Evolutionary conservation across 2,888 invertebrate genomes (phyloP).

Genomic region (Synanthedon myopaeformis): DNA sequence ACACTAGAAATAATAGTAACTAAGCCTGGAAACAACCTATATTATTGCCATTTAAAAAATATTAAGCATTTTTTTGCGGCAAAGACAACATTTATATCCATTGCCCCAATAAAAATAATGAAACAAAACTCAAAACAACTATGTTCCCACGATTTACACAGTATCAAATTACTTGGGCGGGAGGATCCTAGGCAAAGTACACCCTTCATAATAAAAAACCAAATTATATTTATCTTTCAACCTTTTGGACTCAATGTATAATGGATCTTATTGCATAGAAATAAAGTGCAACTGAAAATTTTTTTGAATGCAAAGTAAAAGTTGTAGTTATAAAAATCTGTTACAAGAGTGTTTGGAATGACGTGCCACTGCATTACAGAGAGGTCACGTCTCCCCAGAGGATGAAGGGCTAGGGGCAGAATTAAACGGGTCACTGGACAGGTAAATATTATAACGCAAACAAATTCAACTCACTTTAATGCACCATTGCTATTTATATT

Average conservation of each 20-base stretch:
- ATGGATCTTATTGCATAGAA: neutral
- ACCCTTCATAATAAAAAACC: conserved; percentile 30
- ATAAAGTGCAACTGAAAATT: conserved; percentile 7
- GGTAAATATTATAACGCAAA: conserved; percentile 64
- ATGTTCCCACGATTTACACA: conserved; percentile 54
- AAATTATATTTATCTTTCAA: conserved; percentile 3
- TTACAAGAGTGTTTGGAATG: conserved; percentile 53
- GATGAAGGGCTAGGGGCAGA: conserved; percentile 20
- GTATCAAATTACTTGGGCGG: conserved; percentile 51
- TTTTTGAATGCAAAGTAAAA: conserved; percentile 6
- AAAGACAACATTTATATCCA: too few species aligned
- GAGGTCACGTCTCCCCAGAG: conserved; percentile 37
- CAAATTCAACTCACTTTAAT: conserved; percentile 62
- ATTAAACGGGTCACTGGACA: conserved; percentile 64
- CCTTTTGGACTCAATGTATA: neutral
- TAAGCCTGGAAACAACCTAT: too few species aligned
- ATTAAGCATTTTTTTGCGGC: too few species aligned
- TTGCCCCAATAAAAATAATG: neutral
- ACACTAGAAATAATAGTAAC: too few species aligned
- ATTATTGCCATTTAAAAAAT: too few species aligned
- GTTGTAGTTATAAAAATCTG: conserved; percentile 46
- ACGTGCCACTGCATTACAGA: conserved; percentile 40
- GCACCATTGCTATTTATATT: conserved; percentile 59
- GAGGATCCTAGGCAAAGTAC: conserved; percentile 25
- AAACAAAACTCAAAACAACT: neutral